Conservation (phyloP, 2,888 invertebrate species). For the Deroplatys truncata region DNA sequence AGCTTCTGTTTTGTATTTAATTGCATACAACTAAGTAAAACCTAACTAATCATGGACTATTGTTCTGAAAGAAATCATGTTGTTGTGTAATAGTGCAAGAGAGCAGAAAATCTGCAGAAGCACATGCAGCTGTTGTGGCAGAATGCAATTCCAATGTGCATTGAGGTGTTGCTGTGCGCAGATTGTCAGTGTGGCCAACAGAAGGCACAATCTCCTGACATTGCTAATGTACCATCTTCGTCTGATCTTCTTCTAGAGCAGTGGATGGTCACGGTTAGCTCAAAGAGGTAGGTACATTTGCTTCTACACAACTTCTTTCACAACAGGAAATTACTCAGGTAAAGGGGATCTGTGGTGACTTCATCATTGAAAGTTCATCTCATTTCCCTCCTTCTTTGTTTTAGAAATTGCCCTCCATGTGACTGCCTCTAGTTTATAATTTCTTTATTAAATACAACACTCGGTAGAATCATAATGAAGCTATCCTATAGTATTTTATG, state of each 20-base stretch:
- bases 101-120: conserved; percentile 50
- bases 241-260: conserved; percentile 65
- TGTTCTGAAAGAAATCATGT: neutral
- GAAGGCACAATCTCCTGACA: conserved; percentile 42
- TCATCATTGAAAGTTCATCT: neutral
- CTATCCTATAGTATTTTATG: too few species aligned
- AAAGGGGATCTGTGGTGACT: neutral
- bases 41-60: neutral
- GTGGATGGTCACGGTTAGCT: conserved; percentile 70
- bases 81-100: conserved; percentile 47
- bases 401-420: neutral
- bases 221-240: conserved; percentile 45
- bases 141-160: conserved; percentile 69
- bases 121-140: conserved; percentile 62
- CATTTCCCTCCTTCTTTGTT: neutral
- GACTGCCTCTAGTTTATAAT: too few species aligned
- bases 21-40: too few species aligned
- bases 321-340: neutral
- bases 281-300: conserved; percentile 50
- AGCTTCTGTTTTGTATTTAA: too few species aligned
- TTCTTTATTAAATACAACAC: too few species aligned
- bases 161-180: conserved; percentile 75
- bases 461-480: too few species aligned
- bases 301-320: neutral
- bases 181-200: conserved; percentile 57